Evolutionary conservation across 2,113 vertebrate species (phyloP).

Genomic region (Sphaerodactylus townsendi): DNA sequence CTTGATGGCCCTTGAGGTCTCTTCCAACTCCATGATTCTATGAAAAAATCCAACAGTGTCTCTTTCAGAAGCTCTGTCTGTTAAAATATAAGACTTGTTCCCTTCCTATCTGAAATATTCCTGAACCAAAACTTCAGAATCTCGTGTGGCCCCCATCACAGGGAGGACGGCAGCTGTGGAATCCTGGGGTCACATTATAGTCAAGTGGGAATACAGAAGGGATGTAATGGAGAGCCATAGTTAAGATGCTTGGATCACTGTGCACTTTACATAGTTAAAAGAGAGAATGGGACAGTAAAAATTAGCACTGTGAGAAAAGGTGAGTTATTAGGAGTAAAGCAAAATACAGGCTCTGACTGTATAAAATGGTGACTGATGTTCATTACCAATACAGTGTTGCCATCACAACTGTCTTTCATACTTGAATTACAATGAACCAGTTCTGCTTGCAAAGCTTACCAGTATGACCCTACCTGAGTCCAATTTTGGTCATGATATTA

Average conservation of each 20-base stretch:
- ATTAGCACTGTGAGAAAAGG: background rate
- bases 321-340: background rate
- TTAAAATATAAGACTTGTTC: background rate
- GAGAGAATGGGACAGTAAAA: background rate
- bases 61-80: background rate
- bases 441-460: no score
- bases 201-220: background rate
- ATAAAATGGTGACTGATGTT: background rate
- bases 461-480: no score
- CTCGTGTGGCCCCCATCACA: no score
- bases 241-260: no score
- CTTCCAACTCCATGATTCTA: no score
- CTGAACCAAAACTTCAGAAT: background rate
- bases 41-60: no score
- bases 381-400: background rate
- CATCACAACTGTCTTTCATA: background rate
- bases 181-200: background rate
- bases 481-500: background rate
- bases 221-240: background rate
- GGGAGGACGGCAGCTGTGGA: background rate
- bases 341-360: background rate
- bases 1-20: no score
- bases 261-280: background rate
- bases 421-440: background rate
- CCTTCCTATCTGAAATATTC: background rate